phyloP scores from a whole-genome alignment of 1,140 invertebrate species.

The Euglossa dilemma region DNA sequence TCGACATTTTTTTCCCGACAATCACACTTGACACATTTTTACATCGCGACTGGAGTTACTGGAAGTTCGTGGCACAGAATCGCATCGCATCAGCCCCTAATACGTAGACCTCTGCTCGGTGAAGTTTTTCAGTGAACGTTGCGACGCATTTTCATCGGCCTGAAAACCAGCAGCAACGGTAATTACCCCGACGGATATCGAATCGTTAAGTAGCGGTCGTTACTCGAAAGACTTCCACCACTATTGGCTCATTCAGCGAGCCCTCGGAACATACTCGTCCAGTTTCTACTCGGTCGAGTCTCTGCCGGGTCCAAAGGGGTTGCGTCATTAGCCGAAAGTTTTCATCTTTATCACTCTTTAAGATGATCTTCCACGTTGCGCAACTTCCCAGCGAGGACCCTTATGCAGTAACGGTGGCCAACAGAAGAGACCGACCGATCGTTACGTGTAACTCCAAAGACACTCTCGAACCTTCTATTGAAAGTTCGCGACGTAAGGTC shows the following conservation, averaged over 20 bases:
- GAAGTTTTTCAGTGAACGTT: background rate
- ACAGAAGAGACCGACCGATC: conserved; percentile 41
- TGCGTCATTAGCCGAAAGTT: conserved; percentile 62
- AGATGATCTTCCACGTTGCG: conserved; percentile 40
- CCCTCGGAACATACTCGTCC: conserved; percentile 35
- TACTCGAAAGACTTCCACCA: conserved; percentile 39
- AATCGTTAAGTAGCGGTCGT: conserved; percentile 30
- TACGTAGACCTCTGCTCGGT: background rate
- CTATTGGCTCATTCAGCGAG: conserved; percentile 44
- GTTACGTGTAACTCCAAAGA: conserved; percentile 43
- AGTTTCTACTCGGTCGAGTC: conserved; percentile 38
- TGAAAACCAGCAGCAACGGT: background rate
- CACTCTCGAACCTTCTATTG: conserved; percentile 37
- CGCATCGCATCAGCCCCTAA: background rate
- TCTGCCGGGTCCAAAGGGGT: conserved; percentile 35
- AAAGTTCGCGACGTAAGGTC: conserved; percentile 52
- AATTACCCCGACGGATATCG: conserved; percentile 32
- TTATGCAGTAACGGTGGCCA: conserved; percentile 37
- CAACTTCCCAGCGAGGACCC: conserved; percentile 45
- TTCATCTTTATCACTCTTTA: conserved; percentile 63
- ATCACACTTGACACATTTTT: conserved; percentile 5
- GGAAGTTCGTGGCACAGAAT: background rate
- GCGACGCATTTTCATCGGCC: conserved; percentile 8
- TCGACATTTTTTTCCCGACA: background rate
- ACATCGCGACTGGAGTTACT: background rate